Evolutionary conservation across 2,113 vertebrate genomes (phyloP).

Genomic region (Heterocephalus glaber): DNA sequence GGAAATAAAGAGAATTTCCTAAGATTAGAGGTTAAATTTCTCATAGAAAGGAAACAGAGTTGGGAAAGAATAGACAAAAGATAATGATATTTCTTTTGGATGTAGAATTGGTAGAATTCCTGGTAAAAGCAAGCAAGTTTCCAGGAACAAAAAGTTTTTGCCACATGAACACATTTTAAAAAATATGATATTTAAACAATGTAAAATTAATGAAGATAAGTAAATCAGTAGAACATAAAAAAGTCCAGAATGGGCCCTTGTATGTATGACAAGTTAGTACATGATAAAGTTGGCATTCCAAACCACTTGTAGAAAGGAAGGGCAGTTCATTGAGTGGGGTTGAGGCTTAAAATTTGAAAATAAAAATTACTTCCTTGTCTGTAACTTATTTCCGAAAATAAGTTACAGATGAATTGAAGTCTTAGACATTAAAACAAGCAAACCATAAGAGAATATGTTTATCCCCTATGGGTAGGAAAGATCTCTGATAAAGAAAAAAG

Average conservation of each 20-base stretch:
- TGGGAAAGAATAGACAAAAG: background rate
- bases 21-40: background rate
- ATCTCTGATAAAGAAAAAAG: background rate
- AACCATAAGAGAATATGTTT: background rate
- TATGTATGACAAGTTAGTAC: background rate
- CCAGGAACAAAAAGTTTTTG: background rate
- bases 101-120: background rate
- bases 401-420: background rate
- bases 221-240: background rate
- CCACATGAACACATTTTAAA: background rate
- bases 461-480: background rate
- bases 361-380: background rate
- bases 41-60: background rate
- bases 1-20: slow-evolving; percentile 38
- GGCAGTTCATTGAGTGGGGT: background rate
- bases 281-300: background rate
- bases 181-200: slow-evolving; percentile 17
- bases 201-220: background rate
- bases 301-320: background rate
- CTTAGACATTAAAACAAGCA: slow-evolving; percentile 17
- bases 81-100: background rate
- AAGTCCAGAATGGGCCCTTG: background rate
- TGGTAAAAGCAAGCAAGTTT: background rate
- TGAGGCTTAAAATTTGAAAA: background rate
- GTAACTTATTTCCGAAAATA: slow-evolving; percentile 10